A percentile compares a stretch with the other conserved stretches of the same genome.
phyloP scores from a whole-genome alignment of 2,888 invertebrate genomes.

The Volucella bombylans region DNA sequence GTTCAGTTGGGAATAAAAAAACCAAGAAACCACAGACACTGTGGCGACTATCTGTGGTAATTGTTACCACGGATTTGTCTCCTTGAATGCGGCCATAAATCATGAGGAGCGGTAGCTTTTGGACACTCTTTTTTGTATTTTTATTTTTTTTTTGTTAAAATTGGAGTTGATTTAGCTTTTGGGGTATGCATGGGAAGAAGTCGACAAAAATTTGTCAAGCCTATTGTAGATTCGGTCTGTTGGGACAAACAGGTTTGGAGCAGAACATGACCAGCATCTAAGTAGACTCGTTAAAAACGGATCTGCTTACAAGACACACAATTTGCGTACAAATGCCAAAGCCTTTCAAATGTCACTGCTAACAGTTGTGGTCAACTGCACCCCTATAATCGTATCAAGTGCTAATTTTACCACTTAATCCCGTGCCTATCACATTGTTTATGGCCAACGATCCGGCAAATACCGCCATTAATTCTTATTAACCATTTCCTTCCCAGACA shows the following conservation, averaged over 20 bases:
- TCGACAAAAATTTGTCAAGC: constrained; percentile 43
- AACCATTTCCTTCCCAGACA: constrained; percentile 64
- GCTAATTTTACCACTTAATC: constrained; percentile 71
- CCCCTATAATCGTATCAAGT: constrained; percentile 46
- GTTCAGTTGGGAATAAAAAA: not conserved
- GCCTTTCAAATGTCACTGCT: too few species aligned
- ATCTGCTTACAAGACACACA: too few species aligned
- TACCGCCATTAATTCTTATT: constrained; percentile 69
- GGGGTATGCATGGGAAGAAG: constrained; percentile 14
- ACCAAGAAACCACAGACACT: not conserved
- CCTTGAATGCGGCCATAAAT: constrained; percentile 60
- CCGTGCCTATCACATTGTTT: constrained; percentile 72
- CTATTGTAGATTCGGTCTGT: constrained; percentile 27
- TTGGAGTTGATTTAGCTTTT: constrained; percentile 15
- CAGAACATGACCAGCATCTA: too few species aligned
- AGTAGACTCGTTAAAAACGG: too few species aligned
- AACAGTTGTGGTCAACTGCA: constrained; percentile 54
- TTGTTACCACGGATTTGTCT: constrained; percentile 67
- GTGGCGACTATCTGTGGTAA: constrained; percentile 52
- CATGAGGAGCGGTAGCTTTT: constrained; percentile 67
- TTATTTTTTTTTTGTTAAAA: not conserved
- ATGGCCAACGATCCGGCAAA: constrained; percentile 61
- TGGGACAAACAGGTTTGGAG: constrained; percentile 3
- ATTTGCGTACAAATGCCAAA: too few species aligned
- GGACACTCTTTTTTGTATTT: not conserved